Conservation (phyloP, 1,140 invertebrate genomes). For the Cyrtorhinus lividipennis region DNA sequence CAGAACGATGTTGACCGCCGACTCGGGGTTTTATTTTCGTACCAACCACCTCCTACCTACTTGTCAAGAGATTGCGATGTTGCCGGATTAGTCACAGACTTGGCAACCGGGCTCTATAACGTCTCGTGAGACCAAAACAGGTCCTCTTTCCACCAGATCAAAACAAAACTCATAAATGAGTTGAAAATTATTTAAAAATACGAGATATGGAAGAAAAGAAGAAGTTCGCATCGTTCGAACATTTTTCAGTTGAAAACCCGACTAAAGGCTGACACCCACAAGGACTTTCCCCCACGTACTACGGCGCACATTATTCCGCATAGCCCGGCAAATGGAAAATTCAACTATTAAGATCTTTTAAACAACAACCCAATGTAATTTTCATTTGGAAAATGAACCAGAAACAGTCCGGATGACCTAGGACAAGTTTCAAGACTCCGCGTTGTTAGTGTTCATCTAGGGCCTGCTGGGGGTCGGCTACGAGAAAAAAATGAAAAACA, state of each 20-base stretch:
- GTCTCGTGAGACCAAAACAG: slow-evolving; percentile 6
- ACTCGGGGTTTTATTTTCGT: background rate
- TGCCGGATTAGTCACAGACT: slow-evolving; percentile 2
- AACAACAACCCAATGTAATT: background rate
- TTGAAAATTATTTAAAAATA: background rate
- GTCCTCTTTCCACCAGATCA: background rate
- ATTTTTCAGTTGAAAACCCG: background rate
- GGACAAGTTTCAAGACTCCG: background rate
- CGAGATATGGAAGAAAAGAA: background rate
- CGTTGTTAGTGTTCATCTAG: background rate
- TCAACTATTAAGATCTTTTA: too few relatives aligned
- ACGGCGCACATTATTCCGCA: background rate
- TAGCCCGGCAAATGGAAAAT: background rate
- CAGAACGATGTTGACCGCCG: too few relatives aligned
- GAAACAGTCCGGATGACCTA: background rate
- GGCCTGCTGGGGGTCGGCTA: background rate
- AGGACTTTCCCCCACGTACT: too few relatives aligned
- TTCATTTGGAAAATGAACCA: background rate
- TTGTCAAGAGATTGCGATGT: slow-evolving; percentile 8
- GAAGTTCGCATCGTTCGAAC: background rate
- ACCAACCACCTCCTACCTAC: slow-evolving; percentile 1
- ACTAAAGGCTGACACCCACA: too few relatives aligned
- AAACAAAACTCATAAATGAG: background rate
- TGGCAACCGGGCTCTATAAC: slow-evolving; percentile 3
- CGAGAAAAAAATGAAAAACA: background rate